Percentiles rank a stretch among this genome's conserved stretches.
Evolutionary conservation across 2,113 vertebrate genomes (phyloP).

Genomic region (Mohoua ochrocephala): DNA sequence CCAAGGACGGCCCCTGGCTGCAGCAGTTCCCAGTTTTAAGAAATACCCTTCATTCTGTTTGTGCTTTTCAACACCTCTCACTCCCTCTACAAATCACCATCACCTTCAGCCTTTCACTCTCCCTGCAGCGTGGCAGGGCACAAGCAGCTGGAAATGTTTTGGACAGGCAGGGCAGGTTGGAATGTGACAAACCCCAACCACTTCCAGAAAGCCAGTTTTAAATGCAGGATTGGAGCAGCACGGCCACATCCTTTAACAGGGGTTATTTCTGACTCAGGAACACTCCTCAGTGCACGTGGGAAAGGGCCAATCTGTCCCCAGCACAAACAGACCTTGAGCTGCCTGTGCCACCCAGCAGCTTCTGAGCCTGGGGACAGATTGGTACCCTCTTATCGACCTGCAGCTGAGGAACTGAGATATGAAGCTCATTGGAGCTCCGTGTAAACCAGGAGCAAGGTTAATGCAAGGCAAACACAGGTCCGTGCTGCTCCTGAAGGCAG

Average conservation of each 20-base stretch:
- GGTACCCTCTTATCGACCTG: background rate
- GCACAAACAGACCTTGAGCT: background rate
- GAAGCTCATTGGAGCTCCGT: rapidly evolving
- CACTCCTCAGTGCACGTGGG: background rate
- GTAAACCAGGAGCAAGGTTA: background rate
- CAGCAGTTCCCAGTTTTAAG: background rate
- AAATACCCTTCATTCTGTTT: background rate
- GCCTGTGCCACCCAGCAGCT: background rate
- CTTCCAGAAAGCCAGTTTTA: background rate
- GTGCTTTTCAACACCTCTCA: background rate
- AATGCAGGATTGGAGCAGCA: background rate
- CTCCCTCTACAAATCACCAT: rapidly evolving
- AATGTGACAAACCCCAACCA: background rate
- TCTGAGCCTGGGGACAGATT: background rate
- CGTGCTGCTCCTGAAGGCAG: background rate
- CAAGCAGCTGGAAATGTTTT: background rate
- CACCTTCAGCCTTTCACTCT: background rate
- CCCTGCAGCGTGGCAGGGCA: background rate
- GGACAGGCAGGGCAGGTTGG: background rate
- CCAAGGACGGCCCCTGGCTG: background rate
- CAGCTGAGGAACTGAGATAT: background rate
- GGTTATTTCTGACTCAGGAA: background rate
- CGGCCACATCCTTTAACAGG: background rate
- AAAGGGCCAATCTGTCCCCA: background rate
- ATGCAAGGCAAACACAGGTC: background rate